Base-by-base conservation (phyloP, 2,797 vertebrate species). In the Leptatherina wallacei region DNA sequence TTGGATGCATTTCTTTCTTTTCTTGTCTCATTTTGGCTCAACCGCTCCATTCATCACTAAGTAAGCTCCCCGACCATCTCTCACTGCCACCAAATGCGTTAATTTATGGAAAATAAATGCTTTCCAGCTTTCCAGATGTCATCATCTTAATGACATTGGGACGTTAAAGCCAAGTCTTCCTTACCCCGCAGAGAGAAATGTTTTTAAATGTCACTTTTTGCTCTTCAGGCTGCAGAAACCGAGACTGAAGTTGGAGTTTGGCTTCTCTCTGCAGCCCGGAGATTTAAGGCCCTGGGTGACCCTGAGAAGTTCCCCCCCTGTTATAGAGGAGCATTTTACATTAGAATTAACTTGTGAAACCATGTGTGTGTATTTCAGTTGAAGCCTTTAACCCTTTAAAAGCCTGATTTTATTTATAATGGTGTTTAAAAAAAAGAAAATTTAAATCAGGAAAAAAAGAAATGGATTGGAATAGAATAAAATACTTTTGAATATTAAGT, bases 161-260 rank as follows among this genome's bases (percentile, higher is more conserved):
- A 32, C 72, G 61, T 65, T 61, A 9, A 54, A 64, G 20, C 61
- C 30, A 40, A 55, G 33, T 65, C 66, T 58, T 69, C 18, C 40
- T 81, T 66, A 74, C 77, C 63, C 74, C 40, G 20, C 4, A 22
- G 42, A 73, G 47, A n/a, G 47, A 76, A 54, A 47, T 56, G 27
- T 71, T 42, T 32, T 47, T 14, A 56, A 52, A 24, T 29, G 40
- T 49, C 55, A 59, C 44, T 61, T 74, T 42, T 36, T 59, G 54
- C 65, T 82, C 57, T 38, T 71, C 56, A 49, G 55, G 73, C 71
- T 55, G 33, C 49, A 61, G 52, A 32, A 66, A 78, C 54, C 6
- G 54, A 66, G 69, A 66, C 64, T 70, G 33, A 71, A 71, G 75
- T 61, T 24, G 1, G 47, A 35, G 76, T 65, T 83, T 87, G 80